Evolutionary conservation across 2,113 vertebrate genomes (phyloP).

Genomic region (Pluvialis apricaria): DNA sequence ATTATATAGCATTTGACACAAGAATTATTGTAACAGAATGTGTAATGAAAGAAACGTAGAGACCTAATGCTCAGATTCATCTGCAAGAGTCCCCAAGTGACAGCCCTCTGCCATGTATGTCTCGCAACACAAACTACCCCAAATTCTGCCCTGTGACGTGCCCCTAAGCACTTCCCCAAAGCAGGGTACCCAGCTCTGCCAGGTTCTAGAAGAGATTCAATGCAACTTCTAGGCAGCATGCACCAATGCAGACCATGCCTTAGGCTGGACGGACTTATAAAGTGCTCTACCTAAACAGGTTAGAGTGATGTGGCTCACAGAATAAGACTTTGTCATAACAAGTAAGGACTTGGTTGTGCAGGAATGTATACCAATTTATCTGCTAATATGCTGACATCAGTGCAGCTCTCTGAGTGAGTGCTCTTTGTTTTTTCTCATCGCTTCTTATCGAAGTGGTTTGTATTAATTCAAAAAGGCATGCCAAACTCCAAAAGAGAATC

Average conservation of each 20-base stretch:
- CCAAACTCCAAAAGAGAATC: not conserved
- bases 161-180: not conserved
- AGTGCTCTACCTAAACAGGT: not conserved
- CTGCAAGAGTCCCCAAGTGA: not conserved
- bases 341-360: not conserved
- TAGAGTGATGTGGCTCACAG: not conserved
- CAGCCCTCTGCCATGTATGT: accelerated
- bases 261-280: accelerated
- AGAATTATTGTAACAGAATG: not conserved
- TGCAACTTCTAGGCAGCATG: not conserved
- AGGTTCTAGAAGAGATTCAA: not conserved
- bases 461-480: not conserved
- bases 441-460: not conserved
- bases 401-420: not conserved
- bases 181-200: not conserved
- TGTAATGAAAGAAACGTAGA: not conserved
- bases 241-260: accelerated
- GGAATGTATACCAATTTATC: not conserved
- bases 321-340: not conserved
- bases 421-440: not conserved
- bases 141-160: not conserved
- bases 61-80: not conserved
- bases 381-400: not conserved
- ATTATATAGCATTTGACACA: not conserved
- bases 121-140: not conserved